Percentiles rank a stretch among this genome's conserved stretches.
Evolutionary conservation across 2,113 vertebrate species (phyloP).

Genomic region (Thunnus maccoyii): DNA sequence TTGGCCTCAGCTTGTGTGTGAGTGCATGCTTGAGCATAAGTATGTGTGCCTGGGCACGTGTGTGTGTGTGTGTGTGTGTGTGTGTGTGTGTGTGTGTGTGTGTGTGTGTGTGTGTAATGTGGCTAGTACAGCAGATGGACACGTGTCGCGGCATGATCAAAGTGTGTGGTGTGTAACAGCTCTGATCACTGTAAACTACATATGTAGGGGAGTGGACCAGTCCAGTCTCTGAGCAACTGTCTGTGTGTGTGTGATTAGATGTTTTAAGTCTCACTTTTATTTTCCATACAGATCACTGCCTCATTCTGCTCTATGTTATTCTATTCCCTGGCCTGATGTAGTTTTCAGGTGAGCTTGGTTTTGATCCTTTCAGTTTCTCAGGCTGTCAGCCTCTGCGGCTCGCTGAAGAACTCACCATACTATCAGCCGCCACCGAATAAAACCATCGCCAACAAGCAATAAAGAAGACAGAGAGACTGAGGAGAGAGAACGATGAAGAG

Average conservation of each 20-base stretch:
- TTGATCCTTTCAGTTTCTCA: constrained; percentile 27
- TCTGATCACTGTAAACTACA: constrained; percentile 43
- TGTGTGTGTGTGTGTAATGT: constrained; percentile 26
- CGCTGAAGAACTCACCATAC: constrained; percentile 46
- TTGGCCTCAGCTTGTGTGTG: constrained; percentile 36
- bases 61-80: not conserved
- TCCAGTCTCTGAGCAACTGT: constrained; percentile 30
- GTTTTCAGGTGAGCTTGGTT: constrained; percentile 26
- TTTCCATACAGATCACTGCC: not conserved
- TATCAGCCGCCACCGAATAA: constrained; percentile 65
- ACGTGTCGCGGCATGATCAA: constrained; percentile 67
- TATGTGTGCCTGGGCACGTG: not conserved
- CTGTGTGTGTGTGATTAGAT: constrained; percentile 17
- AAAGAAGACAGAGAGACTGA: constrained; percentile 65
- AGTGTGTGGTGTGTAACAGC: constrained; percentile 36
- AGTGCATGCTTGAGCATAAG: constrained; percentile 12
- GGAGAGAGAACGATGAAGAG: constrained; percentile 64
- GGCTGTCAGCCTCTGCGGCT: constrained; percentile 37
- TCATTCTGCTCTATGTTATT: not conserved
- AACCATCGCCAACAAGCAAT: constrained; percentile 69
- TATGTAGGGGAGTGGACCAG: constrained; percentile 24
- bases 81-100: not conserved
- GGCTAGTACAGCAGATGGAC: constrained; percentile 72
- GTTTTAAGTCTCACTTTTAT: constrained; percentile 1
- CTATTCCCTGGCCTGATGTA: not conserved